These are phyloP conservation scores for Nemapogon koenigi DNA, from an alignment of 2,888 invertebrate species.

Conservation along the genomic window DNA sequence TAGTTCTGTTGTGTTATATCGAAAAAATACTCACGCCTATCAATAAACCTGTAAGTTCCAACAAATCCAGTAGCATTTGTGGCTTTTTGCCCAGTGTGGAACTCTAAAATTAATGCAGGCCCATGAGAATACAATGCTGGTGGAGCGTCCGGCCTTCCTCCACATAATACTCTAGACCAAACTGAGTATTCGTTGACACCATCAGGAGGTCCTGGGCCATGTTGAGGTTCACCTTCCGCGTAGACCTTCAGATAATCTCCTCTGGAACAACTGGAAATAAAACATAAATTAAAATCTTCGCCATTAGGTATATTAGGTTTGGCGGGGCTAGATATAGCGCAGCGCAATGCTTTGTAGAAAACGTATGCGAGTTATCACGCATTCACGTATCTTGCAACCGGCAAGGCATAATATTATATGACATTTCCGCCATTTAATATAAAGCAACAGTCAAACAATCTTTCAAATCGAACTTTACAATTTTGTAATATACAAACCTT, in stretches of 20 bases:
- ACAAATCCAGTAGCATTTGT: conserved; percentile 71
- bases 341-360: too few relatives aligned
- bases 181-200: conserved; percentile 79
- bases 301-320: too few relatives aligned
- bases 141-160: conserved; percentile 72
- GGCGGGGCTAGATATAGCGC: too few relatives aligned
- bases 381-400: too few relatives aligned
- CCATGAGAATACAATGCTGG: conserved; percentile 78
- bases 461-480: too few relatives aligned
- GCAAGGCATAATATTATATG: too few relatives aligned
- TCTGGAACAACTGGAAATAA: conserved; percentile 73
- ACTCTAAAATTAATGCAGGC: conserved; percentile 74
- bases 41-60: conserved; percentile 78
- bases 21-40: conserved; percentile 75
- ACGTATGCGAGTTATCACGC: too few relatives aligned
- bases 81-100: conserved; percentile 65
- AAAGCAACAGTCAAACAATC: too few relatives aligned
- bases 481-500: too few relatives aligned
- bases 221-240: conserved; percentile 74
- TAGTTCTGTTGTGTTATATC: too few relatives aligned
- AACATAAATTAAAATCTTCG: too few relatives aligned
- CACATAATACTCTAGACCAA: conserved; percentile 78
- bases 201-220: conserved; percentile 68
- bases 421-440: too few relatives aligned
- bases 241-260: conserved; percentile 82